Percentiles rank a stretch among this genome's conserved stretches.
These are phyloP conservation scores for Dermatemys mawii DNA, from an alignment of 2,113 vertebrate genomes.

Conservation along the genomic window DNA sequence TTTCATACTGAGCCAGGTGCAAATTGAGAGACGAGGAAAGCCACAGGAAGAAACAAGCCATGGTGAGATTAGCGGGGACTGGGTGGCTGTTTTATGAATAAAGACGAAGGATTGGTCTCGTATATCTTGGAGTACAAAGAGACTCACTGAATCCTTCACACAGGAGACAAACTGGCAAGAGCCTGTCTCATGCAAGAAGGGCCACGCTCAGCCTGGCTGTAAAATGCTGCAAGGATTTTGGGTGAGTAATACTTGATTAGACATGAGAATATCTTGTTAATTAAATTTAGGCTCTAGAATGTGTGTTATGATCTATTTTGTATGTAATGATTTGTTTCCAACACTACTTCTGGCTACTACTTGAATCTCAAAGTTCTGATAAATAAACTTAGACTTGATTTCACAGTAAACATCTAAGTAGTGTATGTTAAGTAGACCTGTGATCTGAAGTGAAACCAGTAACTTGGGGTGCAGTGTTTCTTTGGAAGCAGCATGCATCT, in stretches of 20 bases:
- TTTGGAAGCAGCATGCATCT: not conserved
- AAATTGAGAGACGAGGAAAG: not conserved
- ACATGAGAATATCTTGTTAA: not conserved
- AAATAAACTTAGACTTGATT: not conserved
- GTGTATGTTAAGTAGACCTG: not conserved
- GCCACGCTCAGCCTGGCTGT: not conserved
- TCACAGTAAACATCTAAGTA: not conserved
- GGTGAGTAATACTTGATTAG: not conserved
- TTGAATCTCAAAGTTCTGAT: not conserved
- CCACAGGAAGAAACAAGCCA: not conserved
- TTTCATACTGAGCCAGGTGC: not conserved
- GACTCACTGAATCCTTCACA: not conserved
- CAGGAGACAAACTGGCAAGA: not conserved
- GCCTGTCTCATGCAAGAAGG: not conserved
- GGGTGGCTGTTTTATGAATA: not conserved
- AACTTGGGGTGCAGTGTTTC: not conserved
- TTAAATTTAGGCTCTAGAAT: not conserved
- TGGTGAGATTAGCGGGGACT: too few species aligned
- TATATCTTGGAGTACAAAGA: not conserved
- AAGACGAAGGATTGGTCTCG: not conserved
- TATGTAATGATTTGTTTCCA: not conserved
- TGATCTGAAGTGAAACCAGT: not conserved
- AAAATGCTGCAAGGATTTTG: not conserved
- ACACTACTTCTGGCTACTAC: not conserved
- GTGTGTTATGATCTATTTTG: not conserved